These are phyloP conservation scores for Heliconius aoede DNA, from an alignment of 2,888 invertebrate genomes.

Conservation along the genomic window DNA sequence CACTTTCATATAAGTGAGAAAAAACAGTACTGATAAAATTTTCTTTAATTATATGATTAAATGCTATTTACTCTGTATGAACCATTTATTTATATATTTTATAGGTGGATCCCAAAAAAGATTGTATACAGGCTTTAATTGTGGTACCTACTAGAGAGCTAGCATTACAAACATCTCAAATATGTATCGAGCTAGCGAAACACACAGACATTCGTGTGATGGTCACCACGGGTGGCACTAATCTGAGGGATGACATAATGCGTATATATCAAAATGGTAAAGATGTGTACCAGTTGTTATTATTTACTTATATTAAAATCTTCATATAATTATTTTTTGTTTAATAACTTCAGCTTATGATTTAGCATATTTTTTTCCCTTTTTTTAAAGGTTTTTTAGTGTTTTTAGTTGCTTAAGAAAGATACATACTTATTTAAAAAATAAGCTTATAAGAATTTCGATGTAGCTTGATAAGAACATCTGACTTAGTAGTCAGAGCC, in stretches of 20 bases:
- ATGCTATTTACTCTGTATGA: conserved; percentile 26
- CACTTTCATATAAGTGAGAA: conserved; percentile 79
- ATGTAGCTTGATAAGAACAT: too few species aligned
- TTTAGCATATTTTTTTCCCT: too few species aligned
- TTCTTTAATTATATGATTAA: background rate
- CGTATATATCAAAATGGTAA: conserved; percentile 98
- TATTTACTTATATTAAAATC: too few species aligned
- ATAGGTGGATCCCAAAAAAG: conserved; percentile 91
- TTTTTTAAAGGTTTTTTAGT: too few species aligned
- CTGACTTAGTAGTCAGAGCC: too few species aligned
- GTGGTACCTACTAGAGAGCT: conserved; percentile 99
- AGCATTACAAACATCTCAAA: conserved; percentile 99
- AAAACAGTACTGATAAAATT: conserved; percentile 57
- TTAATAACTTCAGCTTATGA: too few species aligned
- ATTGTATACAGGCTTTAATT: conserved; percentile 98
- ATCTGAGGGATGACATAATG: conserved; percentile 99
- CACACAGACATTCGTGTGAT: conserved; percentile 98
- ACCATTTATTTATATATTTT: conserved; percentile 30
- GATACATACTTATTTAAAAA: too few species aligned
- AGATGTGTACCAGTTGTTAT: conserved; percentile 32
- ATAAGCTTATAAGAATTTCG: too few species aligned
- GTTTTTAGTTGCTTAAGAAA: too few species aligned
- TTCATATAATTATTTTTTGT: too few species aligned
- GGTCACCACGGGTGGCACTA: conserved; percentile 99
- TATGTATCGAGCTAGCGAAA: conserved; percentile 99